A percentile compares a stretch with the other conserved stretches of the same genome.
Conservation (phyloP, 1,140 invertebrate genomes). For the Listronotus oregonensis region DNA sequence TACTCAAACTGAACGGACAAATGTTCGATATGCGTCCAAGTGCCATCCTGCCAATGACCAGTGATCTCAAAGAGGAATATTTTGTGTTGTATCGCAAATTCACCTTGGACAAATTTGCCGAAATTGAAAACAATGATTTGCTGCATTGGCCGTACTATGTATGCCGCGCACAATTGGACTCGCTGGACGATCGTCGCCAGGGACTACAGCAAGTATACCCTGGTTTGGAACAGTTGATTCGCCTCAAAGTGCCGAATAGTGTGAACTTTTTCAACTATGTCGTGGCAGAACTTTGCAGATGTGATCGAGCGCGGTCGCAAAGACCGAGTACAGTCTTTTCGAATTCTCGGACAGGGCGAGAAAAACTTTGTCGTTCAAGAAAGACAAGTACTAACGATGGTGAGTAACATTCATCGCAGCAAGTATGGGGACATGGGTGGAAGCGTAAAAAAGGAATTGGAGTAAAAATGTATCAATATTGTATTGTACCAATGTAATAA, state of each 20-base stretch:
- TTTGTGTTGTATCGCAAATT: constrained; percentile 1
- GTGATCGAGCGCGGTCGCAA: background rate
- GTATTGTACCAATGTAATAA: too few relatives aligned
- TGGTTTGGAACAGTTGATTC: constrained; percentile 1
- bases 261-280: constrained; percentile 1
- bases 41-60: constrained; percentile 1
- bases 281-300: constrained; percentile 1
- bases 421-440: background rate
- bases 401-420: constrained; percentile 1
- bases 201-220: constrained; percentile 1
- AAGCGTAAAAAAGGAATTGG: background rate
- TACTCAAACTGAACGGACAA: constrained; percentile 1
- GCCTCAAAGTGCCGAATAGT: constrained; percentile 1
- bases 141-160: background rate
- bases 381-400: constrained; percentile 1
- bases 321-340: background rate
- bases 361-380: constrained; percentile 1
- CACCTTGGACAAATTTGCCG: constrained; percentile 1
- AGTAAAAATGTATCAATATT: background rate
- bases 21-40: constrained; percentile 1
- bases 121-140: constrained; percentile 1
- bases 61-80: constrained; percentile 1
- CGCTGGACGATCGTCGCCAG: constrained; percentile 1
- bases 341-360: background rate
- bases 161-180: background rate